phyloP scores from a whole-genome alignment of 2,797 vertebrate genomes.

The Apogon hyalosoma region DNA sequence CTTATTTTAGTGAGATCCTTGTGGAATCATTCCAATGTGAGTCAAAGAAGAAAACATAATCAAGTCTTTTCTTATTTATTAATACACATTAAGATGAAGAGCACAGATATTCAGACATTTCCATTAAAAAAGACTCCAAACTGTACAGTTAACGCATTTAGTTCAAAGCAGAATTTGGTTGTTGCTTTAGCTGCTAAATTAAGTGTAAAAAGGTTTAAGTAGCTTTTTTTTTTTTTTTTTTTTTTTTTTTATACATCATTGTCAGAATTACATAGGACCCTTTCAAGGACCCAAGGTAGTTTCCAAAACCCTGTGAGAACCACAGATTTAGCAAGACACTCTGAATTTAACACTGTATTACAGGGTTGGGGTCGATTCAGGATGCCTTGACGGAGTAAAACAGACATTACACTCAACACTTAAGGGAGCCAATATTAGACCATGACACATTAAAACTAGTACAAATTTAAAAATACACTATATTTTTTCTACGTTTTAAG shows the following conservation, averaged over 20 bases:
- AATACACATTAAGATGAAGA: slow-evolving; percentile 55
- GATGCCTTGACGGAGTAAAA: slow-evolving; percentile 56
- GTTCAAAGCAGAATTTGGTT: slow-evolving; percentile 48
- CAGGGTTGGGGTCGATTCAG: slow-evolving; percentile 75
- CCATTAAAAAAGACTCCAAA: slow-evolving; percentile 22
- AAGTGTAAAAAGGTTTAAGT: slow-evolving; percentile 30
- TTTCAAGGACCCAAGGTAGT: slow-evolving; percentile 46
- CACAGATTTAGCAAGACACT: slow-evolving; percentile 51
- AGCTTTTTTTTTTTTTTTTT: too few relatives aligned
- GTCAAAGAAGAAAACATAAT: slow-evolving; percentile 69
- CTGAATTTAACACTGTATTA: slow-evolving; percentile 72
- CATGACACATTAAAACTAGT: slow-evolving; percentile 42
- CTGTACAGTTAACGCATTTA: slow-evolving; percentile 63
- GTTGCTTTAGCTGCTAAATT: slow-evolving; percentile 51
- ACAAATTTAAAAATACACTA: slow-evolving; percentile 43
- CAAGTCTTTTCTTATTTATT: slow-evolving; percentile 54
- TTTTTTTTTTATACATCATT: too few relatives aligned
- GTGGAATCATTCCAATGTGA: slow-evolving; percentile 42
- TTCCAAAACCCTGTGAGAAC: slow-evolving; percentile 47
- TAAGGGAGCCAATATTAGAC: slow-evolving; percentile 57
- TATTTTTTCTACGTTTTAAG: slow-evolving; percentile 69
- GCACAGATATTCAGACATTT: slow-evolving; percentile 55
- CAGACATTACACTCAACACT: slow-evolving; percentile 35
- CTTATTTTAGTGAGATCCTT: slow-evolving; percentile 39
- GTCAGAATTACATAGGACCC: slow-evolving; percentile 43